A percentile compares a stretch with the other conserved stretches of the same genome.
Evolutionary conservation across 2,797 vertebrate genomes (phyloP).

Genomic region (Rhinophrynus dorsalis): DNA sequence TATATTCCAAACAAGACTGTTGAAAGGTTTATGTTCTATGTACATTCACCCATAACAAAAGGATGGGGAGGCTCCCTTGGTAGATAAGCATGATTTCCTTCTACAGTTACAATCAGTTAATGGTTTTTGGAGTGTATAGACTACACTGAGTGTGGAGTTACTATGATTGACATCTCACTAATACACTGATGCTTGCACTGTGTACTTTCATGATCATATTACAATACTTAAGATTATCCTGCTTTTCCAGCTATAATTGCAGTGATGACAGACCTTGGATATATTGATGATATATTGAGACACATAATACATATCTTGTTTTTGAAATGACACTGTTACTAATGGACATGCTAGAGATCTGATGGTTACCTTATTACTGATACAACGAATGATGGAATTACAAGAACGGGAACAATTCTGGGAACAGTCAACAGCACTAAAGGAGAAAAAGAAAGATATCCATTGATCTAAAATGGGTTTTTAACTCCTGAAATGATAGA

Average conservation of each 20-base stretch:
- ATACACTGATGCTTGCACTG: neutral
- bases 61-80: too few species aligned
- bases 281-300: constrained; percentile 5
- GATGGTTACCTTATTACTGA: neutral
- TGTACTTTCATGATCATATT: constrained; percentile 1
- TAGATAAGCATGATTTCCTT: neutral
- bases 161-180: constrained; percentile 14
- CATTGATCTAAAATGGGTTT: too few species aligned
- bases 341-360: constrained; percentile 17
- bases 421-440: too few species aligned
- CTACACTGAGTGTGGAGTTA: neutral
- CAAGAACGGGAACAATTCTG: too few species aligned
- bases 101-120: neutral
- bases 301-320: neutral
- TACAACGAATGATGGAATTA: too few species aligned
- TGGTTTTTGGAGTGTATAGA: neutral
- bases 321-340: neutral
- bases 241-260: neutral
- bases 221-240: constrained; percentile 8
- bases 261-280: neutral
- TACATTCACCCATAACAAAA: too few species aligned
- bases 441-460: too few species aligned
- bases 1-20: too few species aligned
- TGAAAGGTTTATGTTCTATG: too few species aligned
- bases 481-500: too few species aligned